Evolutionary conservation across 2,113 vertebrate species (phyloP), one percentile per base, ranked within the genome.

Genomic region (Odobenus rosmarus): DNA sequence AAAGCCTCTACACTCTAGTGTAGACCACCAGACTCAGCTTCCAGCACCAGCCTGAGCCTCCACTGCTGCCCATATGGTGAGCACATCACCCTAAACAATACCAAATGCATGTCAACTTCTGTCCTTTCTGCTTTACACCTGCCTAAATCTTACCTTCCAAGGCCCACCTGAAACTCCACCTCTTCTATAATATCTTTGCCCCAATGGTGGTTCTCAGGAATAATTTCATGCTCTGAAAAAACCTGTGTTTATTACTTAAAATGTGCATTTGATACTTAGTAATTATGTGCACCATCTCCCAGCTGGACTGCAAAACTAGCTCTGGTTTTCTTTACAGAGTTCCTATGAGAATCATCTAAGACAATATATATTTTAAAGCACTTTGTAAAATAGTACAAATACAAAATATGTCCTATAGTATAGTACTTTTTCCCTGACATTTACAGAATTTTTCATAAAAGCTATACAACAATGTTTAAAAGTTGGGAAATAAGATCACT

Each of bases 361-460:
- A 79, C 26, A 28, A 74, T 0, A 42, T 19, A 15, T 62, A 42
- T 46, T 94, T 86, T 69, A 94, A 85, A 71, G 39, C 5, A 85
- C 14, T n/a, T 86, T 62, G 28, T 67, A 77, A 95, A 92, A 89
- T 6, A 85, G 13, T 69, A 4, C 72, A 94, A 26, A 55, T 93
- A 76, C 76, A 92, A 88, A 96, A 12, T 39, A 80, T 67, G 16
- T 33, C n/a, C n/a, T 36, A 12, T 76, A 14, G 3, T 89, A 39
- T 49, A 23, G 4, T 86, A 39, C 4, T 42, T 94, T 93, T 53
- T 13, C 26, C 33, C 67, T 90, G 57, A 94, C 19, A 77, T 55
- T 74, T 55, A 28, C 39, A 85, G 21, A 85, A 5, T 89, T 96
- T 96, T 94, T 55, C 28, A 92, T 92, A 77, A 92, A 81, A 93